phyloP scores from a whole-genome alignment of 2,797 vertebrate genomes.

The Varecia variegata region DNA sequence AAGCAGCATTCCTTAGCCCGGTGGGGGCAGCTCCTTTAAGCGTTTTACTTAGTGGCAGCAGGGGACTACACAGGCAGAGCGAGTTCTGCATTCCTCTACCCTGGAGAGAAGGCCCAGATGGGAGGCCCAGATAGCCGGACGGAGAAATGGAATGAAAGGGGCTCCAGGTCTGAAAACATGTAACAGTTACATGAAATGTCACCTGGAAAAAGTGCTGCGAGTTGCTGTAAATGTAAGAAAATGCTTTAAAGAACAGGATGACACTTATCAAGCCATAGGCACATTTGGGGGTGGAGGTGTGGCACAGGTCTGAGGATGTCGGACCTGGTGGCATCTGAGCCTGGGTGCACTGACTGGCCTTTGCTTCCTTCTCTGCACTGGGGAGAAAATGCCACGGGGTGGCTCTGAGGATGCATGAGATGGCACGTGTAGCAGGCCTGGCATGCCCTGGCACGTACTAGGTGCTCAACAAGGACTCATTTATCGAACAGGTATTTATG shows the following conservation, averaged over 20 bases:
- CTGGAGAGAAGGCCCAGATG: not conserved
- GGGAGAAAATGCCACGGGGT: too few species aligned
- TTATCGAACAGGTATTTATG: not conserved
- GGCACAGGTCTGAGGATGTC: not conserved
- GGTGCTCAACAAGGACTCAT: not conserved
- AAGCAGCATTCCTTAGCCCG: not conserved
- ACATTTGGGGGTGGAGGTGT: rapidly evolving
- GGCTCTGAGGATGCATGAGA: rapidly evolving
- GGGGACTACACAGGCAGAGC: not conserved
- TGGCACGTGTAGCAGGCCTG: rapidly evolving
- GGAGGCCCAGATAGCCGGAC: not conserved
- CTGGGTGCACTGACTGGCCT: not conserved
- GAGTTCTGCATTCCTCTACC: not conserved
- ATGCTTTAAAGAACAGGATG: not conserved
- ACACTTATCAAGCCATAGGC: not conserved
- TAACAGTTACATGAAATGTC: not conserved
- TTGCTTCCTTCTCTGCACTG: not conserved
- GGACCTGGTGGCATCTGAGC: not conserved
- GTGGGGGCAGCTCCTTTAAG: not conserved
- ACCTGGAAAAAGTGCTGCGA: not conserved
- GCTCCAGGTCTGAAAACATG: not conserved
- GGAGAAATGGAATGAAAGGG: not conserved
- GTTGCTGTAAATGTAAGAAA: not conserved
- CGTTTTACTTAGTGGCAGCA: not conserved
- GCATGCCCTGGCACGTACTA: not conserved